These are phyloP conservation scores for Pemphigus obesinymphae DNA, from an alignment of 1,140 invertebrate species.

Conservation along the genomic window DNA sequence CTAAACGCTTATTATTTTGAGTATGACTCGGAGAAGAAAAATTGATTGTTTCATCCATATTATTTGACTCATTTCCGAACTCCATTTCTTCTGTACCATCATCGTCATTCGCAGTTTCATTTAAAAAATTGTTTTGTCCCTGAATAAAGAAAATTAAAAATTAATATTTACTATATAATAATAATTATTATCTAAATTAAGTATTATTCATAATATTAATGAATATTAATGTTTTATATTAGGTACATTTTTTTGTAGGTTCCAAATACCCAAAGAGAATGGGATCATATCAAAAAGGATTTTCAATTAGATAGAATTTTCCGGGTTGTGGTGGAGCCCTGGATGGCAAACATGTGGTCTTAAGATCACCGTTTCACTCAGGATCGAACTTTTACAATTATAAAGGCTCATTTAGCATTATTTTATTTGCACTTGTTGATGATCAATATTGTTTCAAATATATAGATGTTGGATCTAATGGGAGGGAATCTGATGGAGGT, in stretches of 20 bases:
- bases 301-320: constrained; percentile 51
- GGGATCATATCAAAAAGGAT: constrained; percentile 47
- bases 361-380: constrained; percentile 46
- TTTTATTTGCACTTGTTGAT: constrained; percentile 45
- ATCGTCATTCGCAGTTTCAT: neutral
- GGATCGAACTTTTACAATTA: constrained; percentile 52
- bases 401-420: constrained; percentile 51
- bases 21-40: neutral
- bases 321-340: constrained; percentile 51
- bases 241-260: constrained; percentile 44
- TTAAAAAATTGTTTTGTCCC: neutral
- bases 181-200: too few species aligned
- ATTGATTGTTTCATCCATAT: neutral
- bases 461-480: constrained; percentile 1
- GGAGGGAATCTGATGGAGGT: neutral
- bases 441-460: constrained; percentile 4
- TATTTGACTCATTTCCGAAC: neutral
- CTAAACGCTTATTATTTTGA: neutral
- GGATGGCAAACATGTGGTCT: constrained; percentile 47
- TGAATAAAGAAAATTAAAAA: neutral
- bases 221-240: too few species aligned
- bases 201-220: too few species aligned
- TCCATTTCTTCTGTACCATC: neutral
- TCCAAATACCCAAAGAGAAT: constrained; percentile 44
- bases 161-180: neutral